Evolutionary conservation across 2,888 invertebrate species (phyloP), one percentile per base, ranked within the genome.

Genomic region (Rhabditoides inermis): DNA sequence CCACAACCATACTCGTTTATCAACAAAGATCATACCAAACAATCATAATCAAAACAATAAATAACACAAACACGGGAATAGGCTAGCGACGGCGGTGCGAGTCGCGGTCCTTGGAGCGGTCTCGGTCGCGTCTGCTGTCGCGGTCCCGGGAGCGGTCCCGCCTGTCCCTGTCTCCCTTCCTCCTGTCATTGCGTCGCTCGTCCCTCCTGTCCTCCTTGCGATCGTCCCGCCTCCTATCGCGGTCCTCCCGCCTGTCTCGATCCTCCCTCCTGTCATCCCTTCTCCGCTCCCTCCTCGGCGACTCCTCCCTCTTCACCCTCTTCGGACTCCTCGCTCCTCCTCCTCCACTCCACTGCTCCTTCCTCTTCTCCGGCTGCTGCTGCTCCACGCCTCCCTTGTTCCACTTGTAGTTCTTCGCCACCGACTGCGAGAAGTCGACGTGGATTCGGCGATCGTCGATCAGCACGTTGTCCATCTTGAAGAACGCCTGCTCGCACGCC

Each of bases 401-500:
- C 32, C 59, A 66, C 36, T 56, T 63, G 39, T 54, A 73, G 45
- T 72, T 67, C 79, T 92, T 94, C 2, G 95, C 86, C 0, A 99
- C 95, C 45, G 94, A 94, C 78, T 99, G 98, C 61, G 92, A 94
- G 81, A 99, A 99, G 79, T 99, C 98, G 0, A 99, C 98, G 80
- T 98, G 98, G 73, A 99, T 98, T 61, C 98, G 83, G 26, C 98
- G 82, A 77, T 99, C 98, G 79, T 99, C 98, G 70, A 99, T 98
- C 5, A 98, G 81, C 0, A 98, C 95, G 81, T 99, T 99, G 77
- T 95, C 95, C 98, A 98, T 99, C 82, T 98, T 98, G 75, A 98
- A 92, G 79, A 89, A 99, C 1, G 98, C 98, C 69, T 88, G 88
- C 80, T 98, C 98, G 79, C 98, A 98, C 49, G 79, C 77, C 62